Base-by-base conservation (phyloP, 30 jellyfish, hydroid and myxozoan species). In the Haliclystus octoradiatus region DNA sequence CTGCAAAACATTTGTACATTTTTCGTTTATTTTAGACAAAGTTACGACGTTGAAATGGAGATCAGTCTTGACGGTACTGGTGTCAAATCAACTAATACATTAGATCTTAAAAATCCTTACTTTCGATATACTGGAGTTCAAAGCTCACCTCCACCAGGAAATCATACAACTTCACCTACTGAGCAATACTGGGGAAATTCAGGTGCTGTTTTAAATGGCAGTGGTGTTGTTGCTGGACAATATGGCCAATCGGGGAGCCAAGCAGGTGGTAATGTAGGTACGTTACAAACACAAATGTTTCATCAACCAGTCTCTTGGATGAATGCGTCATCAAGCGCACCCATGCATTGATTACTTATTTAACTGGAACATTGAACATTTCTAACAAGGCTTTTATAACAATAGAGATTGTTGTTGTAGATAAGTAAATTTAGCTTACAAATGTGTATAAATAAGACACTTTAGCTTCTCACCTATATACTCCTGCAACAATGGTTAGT, bases 11-110 rank as follows among this genome's bases (percentile, higher is more conserved):
- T n/a, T n/a, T n/a, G n/a, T n/a, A n/a, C n/a, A n/a, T n/a, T n/a
- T n/a, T n/a, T n/a, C n/a, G n/a, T n/a, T 51, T 12, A 46, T 50
- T 50, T n/a, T 66, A 88, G 98, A 72, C 98, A 89, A 73, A 89
- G 98, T 62, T 89, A 89, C 60, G 95, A 89, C 61, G 98, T 89
- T 25, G 98, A 89, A 50, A 89, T 89, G 95, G 98, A 89, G 49
- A 91, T 89, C 0, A 50, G 68, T 22, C 64, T 89, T 7, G 98
- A 89, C 33, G 98, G 98, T 34, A 89, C 98, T 60, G 98, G 98
- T 26, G 93, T 89, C 14, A 72, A 92, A 23, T 84, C 98, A 34
- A 61, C 93, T 0, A 89, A 89, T 62, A 49, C 75, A 31, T 78
- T 89, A 34, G 98, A 89, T 52, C 52, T 89, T 70, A 89, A 89